phyloP scores from a whole-genome alignment of 2,888 invertebrate species.

The Nemotelus nigrinus region DNA sequence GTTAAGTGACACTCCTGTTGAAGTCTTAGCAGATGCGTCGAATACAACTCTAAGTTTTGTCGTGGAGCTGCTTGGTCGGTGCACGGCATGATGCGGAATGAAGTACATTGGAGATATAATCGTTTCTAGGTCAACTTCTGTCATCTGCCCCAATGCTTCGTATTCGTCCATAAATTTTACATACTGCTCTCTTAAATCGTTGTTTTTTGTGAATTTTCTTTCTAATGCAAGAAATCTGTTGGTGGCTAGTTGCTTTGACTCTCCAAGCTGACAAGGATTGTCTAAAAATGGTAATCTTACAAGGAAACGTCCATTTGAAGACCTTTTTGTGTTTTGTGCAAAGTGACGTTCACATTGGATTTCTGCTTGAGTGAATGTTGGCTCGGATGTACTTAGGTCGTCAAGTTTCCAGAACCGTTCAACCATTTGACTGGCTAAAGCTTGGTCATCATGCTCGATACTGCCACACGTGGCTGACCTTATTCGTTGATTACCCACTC shows the following conservation, averaged over 20 bases:
- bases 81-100: not conserved
- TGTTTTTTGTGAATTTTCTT: not conserved
- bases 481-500: not conserved
- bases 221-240: not conserved
- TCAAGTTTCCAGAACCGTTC: too few relatives aligned
- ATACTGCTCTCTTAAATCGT: not conserved
- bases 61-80: not conserved
- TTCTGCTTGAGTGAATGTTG: too few relatives aligned
- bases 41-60: too few relatives aligned
- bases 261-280: not conserved
- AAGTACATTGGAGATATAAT: not conserved
- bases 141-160: not conserved
- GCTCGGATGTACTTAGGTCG: too few relatives aligned
- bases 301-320: not conserved
- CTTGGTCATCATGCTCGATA: too few relatives aligned
- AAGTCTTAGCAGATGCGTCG: not conserved
- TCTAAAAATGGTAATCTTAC: not conserved
- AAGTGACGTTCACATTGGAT: not conserved
- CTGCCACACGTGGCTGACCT: too few relatives aligned
- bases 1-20: too few relatives aligned
- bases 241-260: not conserved
- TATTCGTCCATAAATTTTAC: conserved; percentile 1
- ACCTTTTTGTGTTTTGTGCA: not conserved
- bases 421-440: too few relatives aligned
- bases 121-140: not conserved